Evolutionary conservation across 1,140 invertebrate species (phyloP), one percentile per base, ranked within the genome.

Genomic region (Telenomus remus): DNA sequence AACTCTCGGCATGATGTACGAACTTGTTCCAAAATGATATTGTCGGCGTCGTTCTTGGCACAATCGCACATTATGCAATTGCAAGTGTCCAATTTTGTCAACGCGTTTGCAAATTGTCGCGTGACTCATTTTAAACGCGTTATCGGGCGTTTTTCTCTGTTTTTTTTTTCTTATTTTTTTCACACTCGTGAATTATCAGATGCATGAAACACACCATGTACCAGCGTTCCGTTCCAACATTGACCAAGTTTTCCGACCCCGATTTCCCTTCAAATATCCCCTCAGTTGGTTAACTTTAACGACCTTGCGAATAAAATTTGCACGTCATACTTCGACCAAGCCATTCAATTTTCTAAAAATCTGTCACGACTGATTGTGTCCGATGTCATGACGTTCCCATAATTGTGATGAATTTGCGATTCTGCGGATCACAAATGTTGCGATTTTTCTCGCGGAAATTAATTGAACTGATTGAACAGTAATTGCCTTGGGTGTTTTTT

Each of bases 291-390:
- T 59, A 4, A 39, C 37, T 11, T 35, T 35, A 57, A 51, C 14
- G 54, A 68, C 19, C 19, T 27, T 27, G 19, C 19, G 19, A 63
- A 74, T 57, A 50, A 11, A 63, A 63, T 68, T 63, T 43, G 71
- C 71, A 75, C 71, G 71, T 46, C 63, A 75, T 75, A 75, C 46
- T 74, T 68, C 66, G 66, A 68, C 56, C 74, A 53, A 76, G 63
- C 74, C 61, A 66, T 66, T 63, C 44, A 71, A 50, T 50, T 54
- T 44, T 43, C 39, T 59, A 53, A 63, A 60, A 70, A 66, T 73
- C 51, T 78, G 57, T 70, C 54, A 50, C 72, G 54, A 70, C 56
- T 78, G 34, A 71, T 74, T 73, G 65, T 73, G 44, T 61, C 75
- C 35, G 55, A 61, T 71, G 66, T 76, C 56, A 76, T 76, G 34